phyloP scores from a whole-genome alignment of 2,888 invertebrate species.

The Perithous albicinctus region DNA sequence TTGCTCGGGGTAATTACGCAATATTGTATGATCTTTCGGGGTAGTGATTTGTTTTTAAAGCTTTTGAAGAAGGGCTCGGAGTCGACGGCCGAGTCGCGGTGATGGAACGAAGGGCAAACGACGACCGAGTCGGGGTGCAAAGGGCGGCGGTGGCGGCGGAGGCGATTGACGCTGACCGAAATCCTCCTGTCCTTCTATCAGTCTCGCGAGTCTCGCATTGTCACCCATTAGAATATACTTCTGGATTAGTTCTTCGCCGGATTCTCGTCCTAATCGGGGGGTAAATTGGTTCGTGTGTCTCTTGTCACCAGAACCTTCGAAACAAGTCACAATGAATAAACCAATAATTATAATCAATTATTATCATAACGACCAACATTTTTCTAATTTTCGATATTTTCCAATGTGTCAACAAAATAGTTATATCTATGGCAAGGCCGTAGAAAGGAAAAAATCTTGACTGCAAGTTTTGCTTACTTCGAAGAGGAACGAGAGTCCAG shows the following conservation, averaged over 20 bases:
- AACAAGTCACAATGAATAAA: no score
- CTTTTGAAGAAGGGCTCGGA: constrained; percentile 70
- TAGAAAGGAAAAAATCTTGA: no score
- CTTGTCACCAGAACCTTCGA: constrained; percentile 76
- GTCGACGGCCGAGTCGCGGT: constrained; percentile 76
- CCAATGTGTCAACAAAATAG: no score
- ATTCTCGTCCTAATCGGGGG: constrained; percentile 82
- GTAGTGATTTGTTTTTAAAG: constrained; percentile 54
- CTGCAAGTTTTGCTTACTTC: constrained; percentile 77
- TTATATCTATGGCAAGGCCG: no score
- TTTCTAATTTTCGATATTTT: no score
- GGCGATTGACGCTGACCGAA: constrained; percentile 74
- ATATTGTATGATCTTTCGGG: not conserved
- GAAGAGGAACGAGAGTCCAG: constrained; percentile 83
- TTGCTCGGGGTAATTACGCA: constrained; percentile 5
- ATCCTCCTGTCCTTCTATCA: constrained; percentile 77
- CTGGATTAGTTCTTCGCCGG: constrained; percentile 74
- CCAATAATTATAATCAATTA: no score
- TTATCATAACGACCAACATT: no score
- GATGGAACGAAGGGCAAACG: constrained; percentile 77
- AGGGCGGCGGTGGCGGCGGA: constrained; percentile 74
- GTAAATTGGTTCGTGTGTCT: constrained; percentile 83
- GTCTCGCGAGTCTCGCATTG: constrained; percentile 75
- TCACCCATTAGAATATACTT: constrained; percentile 69
- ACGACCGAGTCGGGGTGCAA: constrained; percentile 81